These are phyloP conservation scores for Punctoribates punctum DNA, from an alignment of 2,888 invertebrate genomes.

Conservation along the genomic window DNA sequence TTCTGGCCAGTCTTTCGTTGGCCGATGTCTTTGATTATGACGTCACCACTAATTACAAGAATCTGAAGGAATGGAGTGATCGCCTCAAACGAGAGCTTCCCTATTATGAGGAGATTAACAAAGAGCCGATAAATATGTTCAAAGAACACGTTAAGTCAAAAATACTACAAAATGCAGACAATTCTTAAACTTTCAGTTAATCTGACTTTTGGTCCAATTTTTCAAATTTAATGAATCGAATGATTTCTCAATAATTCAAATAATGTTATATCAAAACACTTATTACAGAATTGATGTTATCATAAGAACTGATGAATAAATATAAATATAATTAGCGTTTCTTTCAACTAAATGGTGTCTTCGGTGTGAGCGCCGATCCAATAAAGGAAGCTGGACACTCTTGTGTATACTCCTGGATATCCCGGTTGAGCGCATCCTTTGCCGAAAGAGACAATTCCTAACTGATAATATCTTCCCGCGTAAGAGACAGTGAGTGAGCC, in stretches of 20 bases:
- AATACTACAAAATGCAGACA: background rate
- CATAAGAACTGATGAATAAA: background rate
- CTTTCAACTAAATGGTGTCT: background rate
- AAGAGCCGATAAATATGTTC: slow-evolving; percentile 19
- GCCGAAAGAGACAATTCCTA: slow-evolving; percentile 65
- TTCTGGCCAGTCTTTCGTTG: slow-evolving; percentile 67
- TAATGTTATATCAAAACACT: too few relatives aligned
- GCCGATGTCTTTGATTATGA: slow-evolving; percentile 59
- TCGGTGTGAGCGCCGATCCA: slow-evolving; percentile 31
- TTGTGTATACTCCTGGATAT: slow-evolving; percentile 68
- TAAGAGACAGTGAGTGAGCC: slow-evolving; percentile 62
- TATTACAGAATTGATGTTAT: too few relatives aligned
- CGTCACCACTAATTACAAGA: slow-evolving; percentile 6
- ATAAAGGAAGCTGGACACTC: slow-evolving; percentile 49
- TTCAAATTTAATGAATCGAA: too few relatives aligned
- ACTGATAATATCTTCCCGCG: slow-evolving; percentile 49
- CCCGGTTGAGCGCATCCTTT: slow-evolving; percentile 61
- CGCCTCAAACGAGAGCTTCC: slow-evolving; percentile 36
- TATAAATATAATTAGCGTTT: background rate
- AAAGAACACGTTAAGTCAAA: background rate
- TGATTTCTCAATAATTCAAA: too few relatives aligned
- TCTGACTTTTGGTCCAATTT: too few relatives aligned
- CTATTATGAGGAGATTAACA: slow-evolving; percentile 41
- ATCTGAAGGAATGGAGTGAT: slow-evolving; percentile 22
- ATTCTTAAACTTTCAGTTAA: background rate